Percentiles rank a stretch among this genome's conserved stretches.
Conservation (phyloP, 2,888 invertebrate genomes). For the Aelia acuminata region DNA sequence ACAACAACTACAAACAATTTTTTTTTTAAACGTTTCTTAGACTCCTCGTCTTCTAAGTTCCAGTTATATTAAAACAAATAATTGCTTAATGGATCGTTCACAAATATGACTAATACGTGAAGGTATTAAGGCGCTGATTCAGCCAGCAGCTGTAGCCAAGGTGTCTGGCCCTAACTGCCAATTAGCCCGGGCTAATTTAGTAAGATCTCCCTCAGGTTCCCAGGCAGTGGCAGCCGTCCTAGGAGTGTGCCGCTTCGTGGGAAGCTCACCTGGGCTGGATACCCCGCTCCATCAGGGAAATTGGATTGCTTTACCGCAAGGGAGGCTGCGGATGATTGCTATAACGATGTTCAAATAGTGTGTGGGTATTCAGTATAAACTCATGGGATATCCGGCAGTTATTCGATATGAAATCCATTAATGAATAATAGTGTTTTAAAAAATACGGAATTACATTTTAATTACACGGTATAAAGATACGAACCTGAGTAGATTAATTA, state of each 20-base stretch:
- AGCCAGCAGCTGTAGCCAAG: neutral
- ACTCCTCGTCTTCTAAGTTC: too few relatives aligned
- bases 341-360: neutral
- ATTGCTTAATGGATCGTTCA: neutral
- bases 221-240: neutral
- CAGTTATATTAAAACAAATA: too few relatives aligned
- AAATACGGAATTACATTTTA: too few relatives aligned
- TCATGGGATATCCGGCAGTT: too few relatives aligned
- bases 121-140: conserved; percentile 1
- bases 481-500: too few relatives aligned
- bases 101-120: neutral
- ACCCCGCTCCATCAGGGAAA: neutral
- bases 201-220: conserved; percentile 23
- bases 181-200: neutral
- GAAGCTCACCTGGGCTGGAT: conserved; percentile 45
- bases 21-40: too few relatives aligned
- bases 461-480: too few relatives aligned
- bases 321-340: neutral
- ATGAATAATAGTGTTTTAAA: too few relatives aligned
- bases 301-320: conserved; percentile 5
- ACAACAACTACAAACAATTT: too few relatives aligned
- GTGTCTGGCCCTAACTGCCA: neutral
- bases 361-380: neutral
- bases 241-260: conserved; percentile 23
- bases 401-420: too few relatives aligned